A percentile compares a stretch with the other conserved stretches of the same genome.
Conservation (phyloP, 2,797 vertebrate genomes). For the Hydrolagus colliei region DNA sequence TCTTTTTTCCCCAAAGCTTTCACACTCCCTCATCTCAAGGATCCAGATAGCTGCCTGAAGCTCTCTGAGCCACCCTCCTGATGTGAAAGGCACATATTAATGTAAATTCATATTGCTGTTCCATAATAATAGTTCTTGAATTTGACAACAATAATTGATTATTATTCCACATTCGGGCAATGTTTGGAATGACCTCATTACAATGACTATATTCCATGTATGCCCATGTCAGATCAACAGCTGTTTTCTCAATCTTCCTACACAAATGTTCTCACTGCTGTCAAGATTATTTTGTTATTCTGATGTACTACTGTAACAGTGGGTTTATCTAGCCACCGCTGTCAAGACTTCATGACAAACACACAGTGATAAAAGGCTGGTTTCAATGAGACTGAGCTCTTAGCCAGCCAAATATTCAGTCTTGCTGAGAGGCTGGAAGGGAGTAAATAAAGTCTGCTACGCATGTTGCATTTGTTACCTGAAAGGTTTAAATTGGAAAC, state of each 20-base stretch:
- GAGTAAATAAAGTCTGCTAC: neutral
- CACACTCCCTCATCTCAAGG: neutral
- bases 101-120: too few species aligned
- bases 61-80: neutral
- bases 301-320: neutral
- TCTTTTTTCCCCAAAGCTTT: too few species aligned
- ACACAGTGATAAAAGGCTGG: neutral
- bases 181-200: constrained; percentile 10
- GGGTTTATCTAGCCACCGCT: neutral
- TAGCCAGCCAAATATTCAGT: neutral
- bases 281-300: neutral
- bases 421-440: neutral
- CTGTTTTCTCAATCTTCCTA: neutral
- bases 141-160: too few species aligned
- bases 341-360: neutral
- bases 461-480: neutral
- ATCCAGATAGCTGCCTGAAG: neutral
- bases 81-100: neutral
- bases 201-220: neutral
- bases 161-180: neutral
- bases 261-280: constrained; percentile 3
- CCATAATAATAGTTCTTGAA: too few species aligned
- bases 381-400: neutral
- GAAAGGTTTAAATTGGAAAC: neutral
- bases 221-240: neutral